Percentiles rank a stretch among this genome's conserved stretches.
phyloP scores from a whole-genome alignment of 2,888 invertebrate genomes.

The Nycteola revayana region DNA sequence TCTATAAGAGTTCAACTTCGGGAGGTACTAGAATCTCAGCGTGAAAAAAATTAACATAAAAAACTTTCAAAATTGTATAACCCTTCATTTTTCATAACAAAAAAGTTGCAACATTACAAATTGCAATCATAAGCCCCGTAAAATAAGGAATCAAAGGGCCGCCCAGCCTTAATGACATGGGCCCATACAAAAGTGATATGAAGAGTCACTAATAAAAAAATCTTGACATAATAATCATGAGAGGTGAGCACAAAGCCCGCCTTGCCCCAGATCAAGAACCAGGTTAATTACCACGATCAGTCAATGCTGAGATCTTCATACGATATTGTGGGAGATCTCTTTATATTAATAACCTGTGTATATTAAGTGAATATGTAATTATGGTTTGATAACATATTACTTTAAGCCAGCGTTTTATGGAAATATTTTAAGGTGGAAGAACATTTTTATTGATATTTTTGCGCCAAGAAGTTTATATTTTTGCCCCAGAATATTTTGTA shows the following conservation, averaged over 20 bases:
- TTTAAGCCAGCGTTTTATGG: constrained; percentile 32
- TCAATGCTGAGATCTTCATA: constrained; percentile 59
- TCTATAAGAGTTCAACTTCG: too few species aligned
- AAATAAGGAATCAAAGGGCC: too few species aligned
- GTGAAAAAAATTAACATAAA: too few species aligned
- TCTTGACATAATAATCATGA: constrained; percentile 43
- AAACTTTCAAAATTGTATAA: too few species aligned
- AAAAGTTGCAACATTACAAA: too few species aligned
- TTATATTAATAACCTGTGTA: constrained; percentile 41
- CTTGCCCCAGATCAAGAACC: constrained; percentile 44
- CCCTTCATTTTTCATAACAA: too few species aligned
- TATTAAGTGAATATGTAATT: constrained; percentile 49
- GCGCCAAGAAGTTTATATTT: too few species aligned
- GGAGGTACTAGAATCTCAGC: too few species aligned
- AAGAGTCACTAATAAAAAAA: constrained; percentile 22
- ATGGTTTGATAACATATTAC: constrained; percentile 29
- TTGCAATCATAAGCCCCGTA: too few species aligned
- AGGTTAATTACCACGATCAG: constrained; percentile 52
- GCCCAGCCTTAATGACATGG: too few species aligned
- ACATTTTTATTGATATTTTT: constrained; percentile 1
- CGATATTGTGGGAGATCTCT: constrained; percentile 40
- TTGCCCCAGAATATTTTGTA: too few species aligned
- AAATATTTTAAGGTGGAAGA: constrained; percentile 15
- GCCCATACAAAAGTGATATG: too few species aligned
- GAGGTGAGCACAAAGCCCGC: constrained; percentile 41